A percentile compares a stretch with the other conserved stretches of the same genome.
Conservation (phyloP, 2,888 invertebrate genomes). For the Drosophila peninsularis region DNA sequence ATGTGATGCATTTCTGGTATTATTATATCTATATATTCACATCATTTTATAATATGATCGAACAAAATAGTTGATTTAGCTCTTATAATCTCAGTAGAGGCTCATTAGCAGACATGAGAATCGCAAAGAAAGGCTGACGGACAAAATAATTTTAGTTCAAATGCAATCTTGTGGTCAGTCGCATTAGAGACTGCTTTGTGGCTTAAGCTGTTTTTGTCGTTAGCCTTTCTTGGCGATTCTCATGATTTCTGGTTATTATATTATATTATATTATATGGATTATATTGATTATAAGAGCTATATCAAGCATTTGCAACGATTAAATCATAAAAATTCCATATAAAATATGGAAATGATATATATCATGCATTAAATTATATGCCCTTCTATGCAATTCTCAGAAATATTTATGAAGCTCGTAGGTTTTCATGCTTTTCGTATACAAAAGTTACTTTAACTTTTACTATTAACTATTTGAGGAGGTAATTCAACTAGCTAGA, state of each 20-base stretch:
- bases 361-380: not conserved
- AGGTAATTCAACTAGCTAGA: not conserved
- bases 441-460: not conserved
- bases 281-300: no score
- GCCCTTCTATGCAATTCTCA: not conserved
- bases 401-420: not conserved
- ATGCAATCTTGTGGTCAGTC: not conserved
- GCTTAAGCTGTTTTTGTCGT: not conserved
- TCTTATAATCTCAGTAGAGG: no score
- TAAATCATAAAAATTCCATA: no score
- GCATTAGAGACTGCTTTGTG: not conserved
- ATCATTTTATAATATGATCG: no score
- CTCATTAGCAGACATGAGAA: not conserved
- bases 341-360: no score
- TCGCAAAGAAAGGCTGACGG: not conserved
- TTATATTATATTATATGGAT: no score
- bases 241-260: no score
- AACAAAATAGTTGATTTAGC: no score
- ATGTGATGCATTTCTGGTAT: no score
- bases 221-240: not conserved
- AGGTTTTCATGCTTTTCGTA: not conserved
- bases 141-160: no score
- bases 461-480: not conserved
- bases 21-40: no score
- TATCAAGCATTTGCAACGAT: no score